Evolutionary conservation across 2,797 vertebrate genomes (phyloP).

Genomic region (Brotula barbata): DNA sequence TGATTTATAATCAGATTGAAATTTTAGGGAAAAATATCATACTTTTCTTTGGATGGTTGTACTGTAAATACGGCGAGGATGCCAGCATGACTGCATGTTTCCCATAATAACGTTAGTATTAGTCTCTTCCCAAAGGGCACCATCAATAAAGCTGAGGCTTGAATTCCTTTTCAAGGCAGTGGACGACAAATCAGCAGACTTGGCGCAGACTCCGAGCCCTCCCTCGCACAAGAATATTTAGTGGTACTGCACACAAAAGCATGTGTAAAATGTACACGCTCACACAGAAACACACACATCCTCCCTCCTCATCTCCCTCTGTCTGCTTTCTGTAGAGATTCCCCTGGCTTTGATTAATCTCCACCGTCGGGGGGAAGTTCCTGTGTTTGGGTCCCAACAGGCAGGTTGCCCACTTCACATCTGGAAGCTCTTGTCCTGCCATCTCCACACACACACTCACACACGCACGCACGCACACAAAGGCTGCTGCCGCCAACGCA

Average conservation of each 20-base stretch:
- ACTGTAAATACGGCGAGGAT: constrained; percentile 59
- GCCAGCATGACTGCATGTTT: constrained; percentile 66
- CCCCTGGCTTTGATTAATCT: constrained; percentile 79
- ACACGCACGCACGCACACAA: constrained; percentile 35
- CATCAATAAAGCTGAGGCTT: constrained; percentile 59
- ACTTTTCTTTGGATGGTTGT: constrained; percentile 49
- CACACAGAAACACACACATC: constrained; percentile 5
- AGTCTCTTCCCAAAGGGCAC: constrained; percentile 58
- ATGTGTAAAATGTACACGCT: constrained; percentile 33
- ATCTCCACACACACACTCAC: constrained; percentile 54
- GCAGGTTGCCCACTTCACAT: constrained; percentile 80
- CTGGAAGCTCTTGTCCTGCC: constrained; percentile 76
- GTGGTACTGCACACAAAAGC: constrained; percentile 46
- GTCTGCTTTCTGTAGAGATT: constrained; percentile 63
- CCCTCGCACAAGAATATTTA: constrained; percentile 39
- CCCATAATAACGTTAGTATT: constrained; percentile 56
- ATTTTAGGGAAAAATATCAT: constrained; percentile 51
- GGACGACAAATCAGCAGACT: constrained; percentile 63
- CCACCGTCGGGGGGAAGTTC: constrained; percentile 75
- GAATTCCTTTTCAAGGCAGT: constrained; percentile 51
- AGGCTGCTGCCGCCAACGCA: constrained; percentile 37
- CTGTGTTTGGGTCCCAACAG: constrained; percentile 76
- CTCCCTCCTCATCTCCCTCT: constrained; percentile 33
- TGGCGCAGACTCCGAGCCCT: constrained; percentile 47
- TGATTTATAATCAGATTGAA: constrained; percentile 70